Evolutionary conservation across 2,888 invertebrate species (phyloP).

Genomic region (Matsumyia berberina): DNA sequence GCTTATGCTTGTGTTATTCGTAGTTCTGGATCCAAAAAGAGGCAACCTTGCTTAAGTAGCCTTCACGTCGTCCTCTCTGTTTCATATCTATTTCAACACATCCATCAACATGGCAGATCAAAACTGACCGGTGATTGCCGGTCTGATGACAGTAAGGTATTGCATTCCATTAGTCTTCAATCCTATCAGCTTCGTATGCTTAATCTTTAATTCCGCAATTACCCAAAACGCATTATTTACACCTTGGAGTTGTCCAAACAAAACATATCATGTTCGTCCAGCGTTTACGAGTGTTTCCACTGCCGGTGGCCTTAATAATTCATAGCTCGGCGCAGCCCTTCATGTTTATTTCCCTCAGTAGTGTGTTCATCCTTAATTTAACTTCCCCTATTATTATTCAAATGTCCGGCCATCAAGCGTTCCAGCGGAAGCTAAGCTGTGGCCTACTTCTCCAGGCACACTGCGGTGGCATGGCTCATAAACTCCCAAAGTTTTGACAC

Average conservation of each 20-base stretch:
- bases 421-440: too few species aligned
- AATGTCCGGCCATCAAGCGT: not conserved
- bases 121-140: not conserved
- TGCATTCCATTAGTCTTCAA: conserved; percentile 2
- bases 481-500: conserved; percentile 27
- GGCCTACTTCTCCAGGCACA: too few species aligned
- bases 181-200: not conserved
- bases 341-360: not conserved
- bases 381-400: conserved; percentile 9
- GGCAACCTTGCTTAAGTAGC: too few species aligned
- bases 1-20: too few species aligned
- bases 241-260: conserved; percentile 10
- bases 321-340: not conserved
- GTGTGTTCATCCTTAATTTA: conserved; percentile 1
- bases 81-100: not conserved
- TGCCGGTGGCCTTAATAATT: conserved; percentile 15
- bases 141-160: not conserved
- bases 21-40: too few species aligned
- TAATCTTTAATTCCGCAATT: not conserved
- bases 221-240: conserved; percentile 20
- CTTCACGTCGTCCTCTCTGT: too few species aligned
- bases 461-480: conserved; percentile 12
- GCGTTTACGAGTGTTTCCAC: conserved; percentile 17
- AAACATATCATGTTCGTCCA: conserved; percentile 1
- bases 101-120: not conserved